Percentiles rank a stretch among this genome's conserved stretches.
phyloP scores from a whole-genome alignment of 2,888 invertebrate species.

The Balanococcus diminutus region DNA sequence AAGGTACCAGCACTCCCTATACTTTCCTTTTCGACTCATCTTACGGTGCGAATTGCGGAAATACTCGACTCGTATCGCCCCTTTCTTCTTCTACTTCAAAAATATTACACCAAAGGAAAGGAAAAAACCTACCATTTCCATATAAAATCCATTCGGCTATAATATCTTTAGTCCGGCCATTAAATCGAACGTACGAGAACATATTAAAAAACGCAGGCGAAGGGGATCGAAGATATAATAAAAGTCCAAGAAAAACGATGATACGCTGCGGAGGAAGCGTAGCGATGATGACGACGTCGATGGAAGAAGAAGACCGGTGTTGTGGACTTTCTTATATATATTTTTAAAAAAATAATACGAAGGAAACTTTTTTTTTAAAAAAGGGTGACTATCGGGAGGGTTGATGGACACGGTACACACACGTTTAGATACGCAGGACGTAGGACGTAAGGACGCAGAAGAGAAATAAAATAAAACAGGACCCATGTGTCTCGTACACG shows the following conservation, averaged over 20 bases:
- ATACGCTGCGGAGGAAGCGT: background rate
- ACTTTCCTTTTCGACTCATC: no score
- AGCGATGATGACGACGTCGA: background rate
- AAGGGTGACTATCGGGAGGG: background rate
- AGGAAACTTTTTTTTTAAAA: background rate
- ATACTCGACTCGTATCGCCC: no score
- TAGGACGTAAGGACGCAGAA: background rate
- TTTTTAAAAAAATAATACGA: background rate
- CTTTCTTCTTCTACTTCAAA: background rate
- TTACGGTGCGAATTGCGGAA: no score
- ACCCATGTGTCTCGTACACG: slow-evolving; percentile 25
- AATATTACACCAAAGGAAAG: background rate
- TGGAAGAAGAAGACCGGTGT: background rate
- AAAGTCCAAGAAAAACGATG: background rate
- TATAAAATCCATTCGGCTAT: slow-evolving; percentile 19
- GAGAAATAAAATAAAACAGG: background rate
- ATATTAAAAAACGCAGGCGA: background rate
- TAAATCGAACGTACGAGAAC: slow-evolving; percentile 1
- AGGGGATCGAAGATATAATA: background rate
- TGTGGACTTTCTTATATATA: background rate
- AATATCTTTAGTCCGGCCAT: slow-evolving; percentile 11
- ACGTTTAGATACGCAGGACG: background rate
- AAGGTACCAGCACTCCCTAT: no score
- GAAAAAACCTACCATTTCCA: background rate
- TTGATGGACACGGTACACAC: background rate